Percentiles rank a stretch among this genome's conserved stretches.
Conservation (phyloP, 2,797 vertebrate genomes). For the Cryptoprocta ferox region DNA sequence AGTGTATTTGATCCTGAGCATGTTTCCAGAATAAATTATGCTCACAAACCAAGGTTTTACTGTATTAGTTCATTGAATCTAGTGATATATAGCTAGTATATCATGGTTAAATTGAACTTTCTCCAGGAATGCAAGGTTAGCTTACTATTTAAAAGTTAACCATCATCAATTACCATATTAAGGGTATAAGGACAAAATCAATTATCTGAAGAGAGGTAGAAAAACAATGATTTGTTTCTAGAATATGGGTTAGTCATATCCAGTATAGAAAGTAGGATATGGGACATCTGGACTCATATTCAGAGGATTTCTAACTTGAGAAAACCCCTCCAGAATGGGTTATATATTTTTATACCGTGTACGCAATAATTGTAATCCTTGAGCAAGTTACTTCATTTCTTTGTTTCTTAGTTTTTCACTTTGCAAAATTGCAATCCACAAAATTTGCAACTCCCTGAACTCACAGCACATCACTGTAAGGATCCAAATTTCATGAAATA, state of each 20-base stretch:
- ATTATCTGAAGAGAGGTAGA: not conserved
- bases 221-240: not conserved
- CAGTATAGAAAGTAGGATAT: not conserved
- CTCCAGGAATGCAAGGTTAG: not conserved
- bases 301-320: not conserved
- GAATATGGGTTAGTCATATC: not conserved
- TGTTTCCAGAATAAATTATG: no score
- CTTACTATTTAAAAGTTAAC: conserved; percentile 36
- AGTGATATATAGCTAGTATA: not conserved
- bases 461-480: not conserved
- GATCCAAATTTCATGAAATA: not conserved
- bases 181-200: not conserved
- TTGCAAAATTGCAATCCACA: not conserved
- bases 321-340: not conserved
- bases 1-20: no score
- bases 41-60: no score
- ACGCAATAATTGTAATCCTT: not conserved
- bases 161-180: not conserved
- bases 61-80: not conserved
- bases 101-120: not conserved
- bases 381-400: not conserved
- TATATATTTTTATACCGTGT: not conserved
- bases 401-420: not conserved
- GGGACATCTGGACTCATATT: not conserved
- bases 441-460: not conserved